Base-by-base conservation (phyloP, 2,113 vertebrate species). In the Ochotona curzoniae region DNA sequence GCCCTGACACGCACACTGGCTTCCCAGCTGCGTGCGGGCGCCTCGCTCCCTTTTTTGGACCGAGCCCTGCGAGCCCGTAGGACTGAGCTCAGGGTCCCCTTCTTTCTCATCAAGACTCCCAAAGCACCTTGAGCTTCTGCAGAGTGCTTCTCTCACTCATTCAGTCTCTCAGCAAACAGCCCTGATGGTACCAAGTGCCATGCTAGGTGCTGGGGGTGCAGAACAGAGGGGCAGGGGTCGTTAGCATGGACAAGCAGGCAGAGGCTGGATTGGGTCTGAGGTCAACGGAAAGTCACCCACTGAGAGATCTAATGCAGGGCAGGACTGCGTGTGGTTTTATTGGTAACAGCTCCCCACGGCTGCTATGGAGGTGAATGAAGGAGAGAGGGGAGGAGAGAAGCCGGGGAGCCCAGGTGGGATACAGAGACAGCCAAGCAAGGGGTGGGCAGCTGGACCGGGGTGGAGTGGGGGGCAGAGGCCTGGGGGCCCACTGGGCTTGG, bases 51-150 rank as follows among this genome's bases (percentile, higher is more conserved):
- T 69, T 30, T 14, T 14, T 12, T 6, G 30, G 60, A 32, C 13
- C 47, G 35, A 76, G 2, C 30, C n/a, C 20, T 26, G 14, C 20
- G 2, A 47, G 61, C 26, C 23, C 32, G 14, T 11, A 71, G n/a
- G 81, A 20, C 26, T 26, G 17, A 64, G 18, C n/a, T 44, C 35
- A 30, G 13, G 38, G 38, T 44, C 38, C 38, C 38, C 38, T 44
- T 44, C 60, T 26, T 26, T 25, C 51, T 63, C 32, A 35, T 66
- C 47, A 30, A 23, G 18, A 25, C 4, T 38, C 57, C 17, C 49
- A 66, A 1, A 32, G 60, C 4, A 30, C 2, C 23, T 18, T 3
- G 26, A 0, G n/a, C 23, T 67, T 44, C n/a, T 0, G 6, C 25
- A 30, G 20, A 30, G 47, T 20, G 57, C 25, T 25, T 14, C 13